A percentile compares a stretch with the other conserved stretches of the same genome.
These are phyloP conservation scores for Caenorhabditis macrosperma DNA, from an alignment of 2,888 invertebrate genomes.

Conservation along the genomic window DNA sequence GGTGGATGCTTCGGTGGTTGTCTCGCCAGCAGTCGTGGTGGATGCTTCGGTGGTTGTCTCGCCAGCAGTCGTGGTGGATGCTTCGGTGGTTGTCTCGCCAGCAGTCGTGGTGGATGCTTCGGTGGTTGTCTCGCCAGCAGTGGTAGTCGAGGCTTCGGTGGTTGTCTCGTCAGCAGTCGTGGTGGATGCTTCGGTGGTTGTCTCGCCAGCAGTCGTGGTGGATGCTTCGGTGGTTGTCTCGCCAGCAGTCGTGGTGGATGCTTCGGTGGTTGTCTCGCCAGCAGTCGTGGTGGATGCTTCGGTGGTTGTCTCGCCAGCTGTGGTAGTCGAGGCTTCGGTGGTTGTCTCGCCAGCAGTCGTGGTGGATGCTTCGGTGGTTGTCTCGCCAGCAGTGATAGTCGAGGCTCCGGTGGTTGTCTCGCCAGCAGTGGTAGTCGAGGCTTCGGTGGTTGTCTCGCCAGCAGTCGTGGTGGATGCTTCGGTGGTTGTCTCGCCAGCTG, in stretches of 20 bases:
- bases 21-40: no score
- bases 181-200: conserved; percentile 4
- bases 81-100: no score
- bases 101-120: no score
- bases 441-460: no score
- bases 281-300: no score
- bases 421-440: neutral
- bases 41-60: no score
- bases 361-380: neutral
- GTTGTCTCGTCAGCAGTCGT: conserved; percentile 7
- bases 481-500: no score
- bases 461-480: no score
- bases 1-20: no score
- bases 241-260: neutral
- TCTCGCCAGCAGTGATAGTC: neutral
- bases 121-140: neutral
- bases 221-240: neutral
- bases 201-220: neutral
- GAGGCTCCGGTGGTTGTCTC: neutral
- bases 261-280: neutral
- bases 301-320: no score
- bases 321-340: no score
- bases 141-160: neutral
- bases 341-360: neutral
- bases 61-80: no score